Base-by-base conservation (phyloP, 2,797 vertebrate species). In the Falco rusticolus region DNA sequence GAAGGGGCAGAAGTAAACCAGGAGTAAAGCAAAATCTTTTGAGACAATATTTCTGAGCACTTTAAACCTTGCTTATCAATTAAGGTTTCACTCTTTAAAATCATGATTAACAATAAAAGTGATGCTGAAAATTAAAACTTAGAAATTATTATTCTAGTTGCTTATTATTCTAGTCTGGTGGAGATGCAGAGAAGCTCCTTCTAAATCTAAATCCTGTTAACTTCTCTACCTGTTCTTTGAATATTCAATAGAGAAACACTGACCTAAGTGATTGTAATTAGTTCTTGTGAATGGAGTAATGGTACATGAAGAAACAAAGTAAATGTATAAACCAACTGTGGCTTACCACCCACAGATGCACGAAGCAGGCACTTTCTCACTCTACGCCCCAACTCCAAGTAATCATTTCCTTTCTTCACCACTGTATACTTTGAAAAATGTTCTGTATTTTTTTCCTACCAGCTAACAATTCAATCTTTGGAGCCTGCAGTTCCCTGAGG, bases 391-490 rank as follows among this genome's bases (percentile, higher is more conserved):
- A 94, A 53, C 76, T 93, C 80, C 81, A 93, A 90, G 80, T 82
- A 96, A 97, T 95, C 61, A 87, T 95, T 96, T 96, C 92, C 93
- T 94, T 96, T 97, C 89, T 96, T 94, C 90, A 89, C 71, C 90
- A 78, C 83, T 89, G 80, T 93, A 84, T 81, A 85, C 85, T 96
- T 94, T 75, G 78, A 96, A 96, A 96, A 94, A 85, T 72, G 53
- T 93, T 91, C 85, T 63, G 66, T 84, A 87, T 56, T 88, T 85
- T 93, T 94, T 95, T 92, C 85, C 70, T 90, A 90, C 43, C 81
- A 94, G 71, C 81, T 93, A 94, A 94, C 95, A 95, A 80, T 93
- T 92, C 89, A 59, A 20, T 84, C 90, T 94, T 95, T 84, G 75
- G 47, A 96, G 87, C 76, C 87, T 90, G 76, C 75, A 87, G 65